Conservation (phyloP, 1,140 invertebrate genomes). For the Colletes gigas region DNA sequence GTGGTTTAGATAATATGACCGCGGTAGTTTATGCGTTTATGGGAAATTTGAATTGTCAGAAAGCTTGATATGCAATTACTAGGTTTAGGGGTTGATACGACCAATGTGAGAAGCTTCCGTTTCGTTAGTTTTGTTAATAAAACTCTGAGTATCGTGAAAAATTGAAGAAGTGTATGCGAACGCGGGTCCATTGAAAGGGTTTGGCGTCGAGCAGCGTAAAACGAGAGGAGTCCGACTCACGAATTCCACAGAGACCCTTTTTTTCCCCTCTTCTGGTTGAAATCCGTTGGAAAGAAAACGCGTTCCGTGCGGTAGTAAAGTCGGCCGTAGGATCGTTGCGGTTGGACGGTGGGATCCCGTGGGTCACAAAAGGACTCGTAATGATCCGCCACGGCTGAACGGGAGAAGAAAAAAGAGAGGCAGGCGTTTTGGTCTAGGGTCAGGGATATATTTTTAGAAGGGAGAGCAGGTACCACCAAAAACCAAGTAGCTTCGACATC, state of each 20-base stretch:
- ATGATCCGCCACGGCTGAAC: slow-evolving; percentile 56
- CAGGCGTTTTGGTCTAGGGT: slow-evolving; percentile 65
- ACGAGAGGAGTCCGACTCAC: not conserved
- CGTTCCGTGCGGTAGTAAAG: slow-evolving; percentile 31
- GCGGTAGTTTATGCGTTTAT: too few relatives aligned
- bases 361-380: slow-evolving; percentile 70
- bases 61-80: too few relatives aligned
- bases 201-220: not conserved
- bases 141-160: too few relatives aligned
- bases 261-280: not conserved
- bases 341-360: slow-evolving; percentile 53
- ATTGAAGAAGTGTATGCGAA: too few relatives aligned
- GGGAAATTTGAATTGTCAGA: too few relatives aligned
- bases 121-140: too few relatives aligned
- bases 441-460: slow-evolving; percentile 69
- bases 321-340: slow-evolving; percentile 41
- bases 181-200: not conserved
- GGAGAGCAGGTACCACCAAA: slow-evolving; percentile 60
- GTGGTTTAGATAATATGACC: too few relatives aligned
- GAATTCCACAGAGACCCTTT: slow-evolving; percentile 18
- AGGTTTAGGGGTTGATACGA: too few relatives aligned
- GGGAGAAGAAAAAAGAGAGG: slow-evolving; percentile 51
- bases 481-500: slow-evolving; percentile 58
- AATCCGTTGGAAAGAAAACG: slow-evolving; percentile 17
- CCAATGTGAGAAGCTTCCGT: too few relatives aligned